A percentile compares a stretch with the other conserved stretches of the same genome.
These are phyloP conservation scores for Oceanites oceanicus DNA, from an alignment of 2,113 vertebrate species.

Conservation along the genomic window DNA sequence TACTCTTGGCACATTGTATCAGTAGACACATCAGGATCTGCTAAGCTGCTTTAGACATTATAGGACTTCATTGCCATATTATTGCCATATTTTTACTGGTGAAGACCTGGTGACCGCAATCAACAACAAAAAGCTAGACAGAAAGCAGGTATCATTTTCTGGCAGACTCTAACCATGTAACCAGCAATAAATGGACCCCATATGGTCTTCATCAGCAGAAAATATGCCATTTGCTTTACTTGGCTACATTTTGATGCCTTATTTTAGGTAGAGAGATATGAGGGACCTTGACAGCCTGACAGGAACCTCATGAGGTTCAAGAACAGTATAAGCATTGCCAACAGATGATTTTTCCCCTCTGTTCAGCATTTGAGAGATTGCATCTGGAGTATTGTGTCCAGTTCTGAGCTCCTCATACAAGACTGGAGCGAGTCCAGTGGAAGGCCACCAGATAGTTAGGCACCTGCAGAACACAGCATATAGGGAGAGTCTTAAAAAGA, in stretches of 20 bases:
- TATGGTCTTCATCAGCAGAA: constrained; percentile 35
- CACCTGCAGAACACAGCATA: neutral
- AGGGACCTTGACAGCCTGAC: constrained; percentile 16
- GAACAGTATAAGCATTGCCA: neutral
- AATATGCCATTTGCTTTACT: constrained; percentile 41
- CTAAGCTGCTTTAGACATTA: neutral
- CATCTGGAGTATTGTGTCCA: neutral
- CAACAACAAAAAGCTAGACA: neutral
- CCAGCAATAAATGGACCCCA: constrained; percentile 15
- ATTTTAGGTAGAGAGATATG: constrained; percentile 26
- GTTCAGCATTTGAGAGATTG: neutral
- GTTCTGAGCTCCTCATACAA: neutral
- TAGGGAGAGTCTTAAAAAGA: neutral
- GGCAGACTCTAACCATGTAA: neutral
- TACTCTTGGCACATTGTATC: neutral
- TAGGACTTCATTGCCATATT: neutral
- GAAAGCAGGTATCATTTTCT: constrained; percentile 38
- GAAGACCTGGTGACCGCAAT: neutral
- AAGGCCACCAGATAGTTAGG: neutral
- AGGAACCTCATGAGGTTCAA: neutral
- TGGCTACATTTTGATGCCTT: neutral
- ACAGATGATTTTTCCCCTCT: neutral
- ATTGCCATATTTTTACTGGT: neutral
- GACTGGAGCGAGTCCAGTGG: neutral
- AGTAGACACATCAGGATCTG: neutral